Evolutionary conservation across 2,888 invertebrate species (phyloP).

Genomic region (Leptopilina myrica): DNA sequence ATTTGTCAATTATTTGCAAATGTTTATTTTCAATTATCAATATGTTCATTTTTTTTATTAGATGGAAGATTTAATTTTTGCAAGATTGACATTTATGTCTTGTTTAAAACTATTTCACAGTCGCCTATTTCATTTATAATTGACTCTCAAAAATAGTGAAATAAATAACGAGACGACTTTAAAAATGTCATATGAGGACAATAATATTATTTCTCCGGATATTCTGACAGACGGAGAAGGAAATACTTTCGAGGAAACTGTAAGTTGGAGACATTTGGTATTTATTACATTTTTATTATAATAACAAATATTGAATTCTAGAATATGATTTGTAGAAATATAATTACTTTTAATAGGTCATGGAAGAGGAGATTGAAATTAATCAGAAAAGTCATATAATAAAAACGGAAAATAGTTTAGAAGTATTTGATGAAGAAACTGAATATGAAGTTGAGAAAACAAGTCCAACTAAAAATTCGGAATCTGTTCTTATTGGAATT

Average conservation of each 20-base stretch:
- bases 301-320: background rate
- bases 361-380: background rate
- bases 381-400: conserved; percentile 9
- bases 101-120: background rate
- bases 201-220: conserved; percentile 53
- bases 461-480: background rate
- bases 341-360: background rate
- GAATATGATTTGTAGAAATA: background rate
- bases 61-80: conserved; percentile 17
- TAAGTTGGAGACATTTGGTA: background rate
- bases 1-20: background rate
- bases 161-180: background rate
- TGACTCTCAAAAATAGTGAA: background rate
- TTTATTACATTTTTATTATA: background rate
- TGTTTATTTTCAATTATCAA: background rate
- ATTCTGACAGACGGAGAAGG: conserved; percentile 45
- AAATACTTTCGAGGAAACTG: conserved; percentile 42
- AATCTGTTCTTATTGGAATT: conserved; percentile 21
- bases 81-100: conserved; percentile 6
- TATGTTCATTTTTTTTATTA: background rate
- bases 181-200: conserved; percentile 52
- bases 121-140: background rate
- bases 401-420: conserved; percentile 1
- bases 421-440: background rate
- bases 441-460: conserved; percentile 6